Conservation (phyloP, 1,140 invertebrate genomes). For the Drosophila suzukii region DNA sequence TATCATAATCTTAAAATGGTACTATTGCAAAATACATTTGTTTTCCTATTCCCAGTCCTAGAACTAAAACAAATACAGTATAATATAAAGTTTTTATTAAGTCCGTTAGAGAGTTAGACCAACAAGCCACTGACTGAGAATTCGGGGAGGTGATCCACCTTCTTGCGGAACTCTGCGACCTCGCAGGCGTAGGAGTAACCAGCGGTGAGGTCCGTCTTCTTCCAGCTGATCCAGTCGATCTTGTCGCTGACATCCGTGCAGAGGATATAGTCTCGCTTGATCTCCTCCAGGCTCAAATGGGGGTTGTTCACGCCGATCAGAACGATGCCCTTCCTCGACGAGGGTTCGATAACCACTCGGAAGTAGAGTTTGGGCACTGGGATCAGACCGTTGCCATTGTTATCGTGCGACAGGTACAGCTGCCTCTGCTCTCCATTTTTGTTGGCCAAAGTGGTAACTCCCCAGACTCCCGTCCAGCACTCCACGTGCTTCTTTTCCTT, state of each 20-base stretch:
- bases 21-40: no score
- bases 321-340: constrained; percentile 84
- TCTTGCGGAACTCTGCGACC: constrained; percentile 86
- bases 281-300: constrained; percentile 76
- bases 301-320: constrained; percentile 87
- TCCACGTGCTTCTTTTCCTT: constrained; percentile 80
- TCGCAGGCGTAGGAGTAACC: constrained; percentile 89
- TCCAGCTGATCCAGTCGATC: constrained; percentile 85
- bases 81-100: background rate
- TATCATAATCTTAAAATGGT: no score
- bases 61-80: background rate
- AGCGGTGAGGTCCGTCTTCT: constrained; percentile 84
- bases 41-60: no score
- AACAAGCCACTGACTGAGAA: constrained; percentile 68
- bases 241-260: constrained; percentile 85
- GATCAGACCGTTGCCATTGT: constrained; percentile 74
- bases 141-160: constrained; percentile 82
- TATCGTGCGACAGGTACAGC: constrained; percentile 85
- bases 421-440: constrained; percentile 77
- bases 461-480: constrained; percentile 87
- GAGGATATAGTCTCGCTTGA: constrained; percentile 84
- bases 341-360: constrained; percentile 86
- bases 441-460: constrained; percentile 85
- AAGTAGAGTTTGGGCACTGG: constrained; percentile 86
- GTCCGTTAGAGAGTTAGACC: constrained; percentile 17